Conservation (phyloP, 2,888 invertebrate species). For the Cyclophora punctaria region DNA sequence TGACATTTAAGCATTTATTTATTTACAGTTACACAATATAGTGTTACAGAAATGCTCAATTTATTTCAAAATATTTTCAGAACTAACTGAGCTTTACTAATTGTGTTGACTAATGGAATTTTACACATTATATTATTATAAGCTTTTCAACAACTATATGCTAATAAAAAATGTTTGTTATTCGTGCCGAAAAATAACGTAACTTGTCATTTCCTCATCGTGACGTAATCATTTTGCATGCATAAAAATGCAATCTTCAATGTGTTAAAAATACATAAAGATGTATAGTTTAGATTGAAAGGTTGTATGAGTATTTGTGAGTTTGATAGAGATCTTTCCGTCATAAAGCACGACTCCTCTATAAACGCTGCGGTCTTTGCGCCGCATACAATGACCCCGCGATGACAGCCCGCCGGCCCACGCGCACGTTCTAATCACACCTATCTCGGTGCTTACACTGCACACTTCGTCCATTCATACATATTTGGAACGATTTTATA, state of each 20-base stretch:
- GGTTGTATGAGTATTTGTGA: background rate
- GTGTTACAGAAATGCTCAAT: no score
- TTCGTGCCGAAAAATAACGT: no score
- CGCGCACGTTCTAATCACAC: slow-evolving; percentile 67
- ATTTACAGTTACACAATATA: no score
- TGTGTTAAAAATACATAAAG: background rate
- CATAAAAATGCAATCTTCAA: no score
- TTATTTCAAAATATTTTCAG: no score
- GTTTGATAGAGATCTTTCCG: slow-evolving; percentile 16
- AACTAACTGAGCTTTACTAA: no score
- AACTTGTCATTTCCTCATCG: no score
- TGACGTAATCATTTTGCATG: no score
- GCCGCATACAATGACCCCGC: slow-evolving; percentile 58
- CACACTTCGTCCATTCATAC: slow-evolving; percentile 57
- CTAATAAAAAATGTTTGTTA: no score
- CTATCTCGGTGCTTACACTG: slow-evolving; percentile 47
- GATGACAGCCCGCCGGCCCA: slow-evolving; percentile 68
- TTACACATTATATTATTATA: no score
- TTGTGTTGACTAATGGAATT: background rate
- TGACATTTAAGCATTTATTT: slow-evolving; percentile 22
- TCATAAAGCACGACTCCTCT: slow-evolving; percentile 34
- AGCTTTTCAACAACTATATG: no score
- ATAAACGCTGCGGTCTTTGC: slow-evolving; percentile 33
- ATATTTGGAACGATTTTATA: slow-evolving; percentile 54
- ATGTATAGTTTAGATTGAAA: background rate